A percentile compares a stretch with the other conserved stretches of the same genome.
phyloP scores from a whole-genome alignment of 2,797 vertebrate genomes.

The Catostomus latipinnis region DNA sequence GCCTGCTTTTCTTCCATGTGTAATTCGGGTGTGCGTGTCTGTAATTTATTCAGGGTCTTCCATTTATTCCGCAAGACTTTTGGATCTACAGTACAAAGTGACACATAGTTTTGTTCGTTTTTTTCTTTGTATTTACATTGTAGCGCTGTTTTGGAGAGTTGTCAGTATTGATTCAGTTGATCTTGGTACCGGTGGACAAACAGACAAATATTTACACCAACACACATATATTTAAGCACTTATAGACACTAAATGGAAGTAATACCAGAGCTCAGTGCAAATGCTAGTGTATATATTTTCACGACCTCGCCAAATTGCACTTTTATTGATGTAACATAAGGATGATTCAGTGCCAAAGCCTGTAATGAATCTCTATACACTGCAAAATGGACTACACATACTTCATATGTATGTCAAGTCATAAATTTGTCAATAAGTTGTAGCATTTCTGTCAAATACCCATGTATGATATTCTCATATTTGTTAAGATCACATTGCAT shows the following conservation, averaged over 20 bases:
- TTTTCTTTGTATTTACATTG: slow-evolving; percentile 42
- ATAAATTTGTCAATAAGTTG: slow-evolving; percentile 56
- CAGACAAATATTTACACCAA: slow-evolving; percentile 46
- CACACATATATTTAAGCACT: slow-evolving; percentile 49
- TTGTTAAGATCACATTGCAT: slow-evolving; percentile 44
- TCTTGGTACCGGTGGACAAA: slow-evolving; percentile 49
- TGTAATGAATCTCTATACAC: slow-evolving; percentile 54
- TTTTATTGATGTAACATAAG: slow-evolving; percentile 51
- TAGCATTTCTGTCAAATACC: slow-evolving; percentile 62
- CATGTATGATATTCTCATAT: slow-evolving; percentile 53
- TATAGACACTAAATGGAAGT: slow-evolving; percentile 6
- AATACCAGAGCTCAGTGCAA: slow-evolving; percentile 34
- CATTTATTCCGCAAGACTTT: slow-evolving; percentile 55
- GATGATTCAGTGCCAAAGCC: slow-evolving; percentile 69
- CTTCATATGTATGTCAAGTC: slow-evolving; percentile 55
- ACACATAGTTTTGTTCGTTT: slow-evolving; percentile 25
- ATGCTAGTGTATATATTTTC: slow-evolving; percentile 46
- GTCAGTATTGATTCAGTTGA: slow-evolving; percentile 57
- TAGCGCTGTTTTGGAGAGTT: slow-evolving; percentile 55
- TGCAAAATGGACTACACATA: slow-evolving; percentile 51
- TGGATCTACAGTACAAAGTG: slow-evolving; percentile 18
- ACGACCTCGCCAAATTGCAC: slow-evolving; percentile 57
- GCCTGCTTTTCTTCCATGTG: slow-evolving; percentile 56
- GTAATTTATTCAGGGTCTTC: slow-evolving; percentile 62
- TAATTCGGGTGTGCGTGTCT: slow-evolving; percentile 46